These are phyloP conservation scores for Chelonia mydas DNA, from an alignment of 2,797 vertebrate genomes.

Conservation along the genomic window DNA sequence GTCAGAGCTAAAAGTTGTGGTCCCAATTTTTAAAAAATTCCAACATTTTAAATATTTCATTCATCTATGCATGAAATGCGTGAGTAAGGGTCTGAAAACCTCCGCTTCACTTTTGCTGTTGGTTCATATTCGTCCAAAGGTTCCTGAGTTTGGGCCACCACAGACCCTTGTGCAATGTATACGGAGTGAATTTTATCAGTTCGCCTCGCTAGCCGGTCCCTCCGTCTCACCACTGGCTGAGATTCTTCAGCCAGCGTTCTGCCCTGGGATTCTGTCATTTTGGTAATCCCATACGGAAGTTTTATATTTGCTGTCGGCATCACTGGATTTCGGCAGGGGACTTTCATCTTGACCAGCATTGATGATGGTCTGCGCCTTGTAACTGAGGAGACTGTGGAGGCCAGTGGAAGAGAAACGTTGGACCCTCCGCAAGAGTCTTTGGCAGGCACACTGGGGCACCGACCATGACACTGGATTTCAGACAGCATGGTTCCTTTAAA, in stretches of 20 bases:
- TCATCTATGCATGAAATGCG: constrained; percentile 80
- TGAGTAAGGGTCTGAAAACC: constrained; percentile 90
- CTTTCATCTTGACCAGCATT: constrained; percentile 80
- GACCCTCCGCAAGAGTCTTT: constrained; percentile 65
- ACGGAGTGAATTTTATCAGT: constrained; percentile 91
- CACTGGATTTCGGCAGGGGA: constrained; percentile 87
- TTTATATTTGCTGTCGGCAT: constrained; percentile 89
- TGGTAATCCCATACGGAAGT: constrained; percentile 84
- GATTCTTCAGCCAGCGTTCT: constrained; percentile 23
- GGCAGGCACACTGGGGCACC: constrained; percentile 49
- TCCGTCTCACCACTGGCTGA: constrained; percentile 67
- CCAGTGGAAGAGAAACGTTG: constrained; percentile 55
- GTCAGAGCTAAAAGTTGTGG: constrained; percentile 26
- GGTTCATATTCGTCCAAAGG: constrained; percentile 50
- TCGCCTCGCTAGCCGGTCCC: constrained; percentile 85
- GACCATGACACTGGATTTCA: constrained; percentile 59
- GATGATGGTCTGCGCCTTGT: constrained; percentile 69
- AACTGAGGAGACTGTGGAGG: constrained; percentile 24
- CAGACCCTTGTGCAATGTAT: constrained; percentile 81
- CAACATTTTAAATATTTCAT: constrained; percentile 60
- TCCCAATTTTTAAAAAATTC: not conserved
- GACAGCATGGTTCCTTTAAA: constrained; percentile 75
- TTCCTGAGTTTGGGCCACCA: constrained; percentile 75
- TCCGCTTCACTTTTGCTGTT: constrained; percentile 78
- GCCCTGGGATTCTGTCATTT: constrained; percentile 60